phyloP scores from a whole-genome alignment of 2,888 invertebrate genomes.

The Drosophila picticornis region DNA sequence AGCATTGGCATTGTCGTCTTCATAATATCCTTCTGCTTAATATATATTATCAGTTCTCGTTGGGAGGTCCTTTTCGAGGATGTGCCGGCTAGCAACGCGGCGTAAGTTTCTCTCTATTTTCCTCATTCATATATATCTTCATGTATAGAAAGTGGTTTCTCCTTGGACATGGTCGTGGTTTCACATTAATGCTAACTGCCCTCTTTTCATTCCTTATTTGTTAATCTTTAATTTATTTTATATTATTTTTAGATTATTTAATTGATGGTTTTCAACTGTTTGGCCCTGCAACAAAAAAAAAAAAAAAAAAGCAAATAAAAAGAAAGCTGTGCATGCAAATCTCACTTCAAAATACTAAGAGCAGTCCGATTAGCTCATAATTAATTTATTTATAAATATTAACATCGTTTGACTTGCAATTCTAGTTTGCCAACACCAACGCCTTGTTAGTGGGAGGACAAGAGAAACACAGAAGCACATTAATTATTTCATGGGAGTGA shows the following conservation, averaged over 20 bases:
- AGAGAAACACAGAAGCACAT: slow-evolving; percentile 5
- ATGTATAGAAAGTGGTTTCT: background rate
- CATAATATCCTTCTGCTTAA: slow-evolving; percentile 83
- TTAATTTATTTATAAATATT: slow-evolving; percentile 8
- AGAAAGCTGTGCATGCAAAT: slow-evolving; percentile 52
- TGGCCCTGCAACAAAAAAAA: slow-evolving; percentile 20
- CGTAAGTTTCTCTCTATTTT: slow-evolving; percentile 76
- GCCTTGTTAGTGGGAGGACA: slow-evolving; percentile 78
- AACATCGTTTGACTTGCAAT: slow-evolving; percentile 44
- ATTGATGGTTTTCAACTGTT: slow-evolving; percentile 51
- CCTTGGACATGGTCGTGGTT: background rate
- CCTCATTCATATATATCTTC: background rate
- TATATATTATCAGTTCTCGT: slow-evolving; percentile 84
- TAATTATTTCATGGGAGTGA: slow-evolving; percentile 6
- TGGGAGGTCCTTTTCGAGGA: slow-evolving; percentile 84
- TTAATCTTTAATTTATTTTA: slow-evolving; percentile 32
- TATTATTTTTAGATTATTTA: slow-evolving; percentile 67
- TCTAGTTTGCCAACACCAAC: slow-evolving; percentile 83
- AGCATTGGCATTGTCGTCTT: slow-evolving; percentile 83
- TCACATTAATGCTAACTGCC: background rate
- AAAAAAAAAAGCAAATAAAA: background rate
- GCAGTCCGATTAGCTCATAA: background rate
- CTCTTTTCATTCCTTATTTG: background rate
- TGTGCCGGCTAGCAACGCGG: slow-evolving; percentile 79
- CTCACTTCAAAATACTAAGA: slow-evolving; percentile 30